phyloP scores from a whole-genome alignment of 2,113 vertebrate genomes.

The Paramormyrops kingsleyae region DNA sequence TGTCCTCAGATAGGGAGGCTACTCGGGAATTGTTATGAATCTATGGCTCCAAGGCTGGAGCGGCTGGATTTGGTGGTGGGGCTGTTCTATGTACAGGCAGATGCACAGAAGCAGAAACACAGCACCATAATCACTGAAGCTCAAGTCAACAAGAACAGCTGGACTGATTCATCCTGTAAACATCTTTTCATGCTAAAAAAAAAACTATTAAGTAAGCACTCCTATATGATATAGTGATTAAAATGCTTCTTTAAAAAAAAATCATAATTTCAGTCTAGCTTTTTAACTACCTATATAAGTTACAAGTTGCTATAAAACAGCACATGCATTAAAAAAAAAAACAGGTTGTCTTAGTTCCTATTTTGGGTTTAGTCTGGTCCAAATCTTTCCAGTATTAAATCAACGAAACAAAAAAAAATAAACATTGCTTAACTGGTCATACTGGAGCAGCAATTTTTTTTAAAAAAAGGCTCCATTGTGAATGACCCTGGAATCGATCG shows the following conservation, averaged over 20 bases:
- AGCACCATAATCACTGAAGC: neutral
- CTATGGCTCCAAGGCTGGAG: neutral
- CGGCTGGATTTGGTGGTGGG: neutral
- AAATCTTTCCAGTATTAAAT: neutral
- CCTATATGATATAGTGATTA: neutral
- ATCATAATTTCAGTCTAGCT: conserved; percentile 3
- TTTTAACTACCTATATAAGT: neutral
- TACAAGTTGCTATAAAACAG: neutral
- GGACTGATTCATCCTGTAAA: conserved; percentile 25
- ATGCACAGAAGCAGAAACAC: conserved; percentile 19
- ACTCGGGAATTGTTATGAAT: neutral
- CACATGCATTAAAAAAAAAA: conserved; percentile 14
- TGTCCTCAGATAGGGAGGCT: neutral
- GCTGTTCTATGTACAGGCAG: conserved; percentile 18
- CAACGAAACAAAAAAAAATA: neutral
- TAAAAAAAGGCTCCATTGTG: neutral
- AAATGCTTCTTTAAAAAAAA: neutral
- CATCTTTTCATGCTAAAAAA: conserved; percentile 32
- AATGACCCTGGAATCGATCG: neutral
- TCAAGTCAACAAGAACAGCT: neutral
- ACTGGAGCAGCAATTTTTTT: neutral
- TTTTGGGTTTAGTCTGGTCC: neutral
- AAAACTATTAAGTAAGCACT: conserved; percentile 3
- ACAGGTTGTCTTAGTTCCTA: neutral
- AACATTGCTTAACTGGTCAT: neutral